Evolutionary conservation across 2,888 invertebrate genomes (phyloP).

Genomic region (Mesoligia furuncula): DNA sequence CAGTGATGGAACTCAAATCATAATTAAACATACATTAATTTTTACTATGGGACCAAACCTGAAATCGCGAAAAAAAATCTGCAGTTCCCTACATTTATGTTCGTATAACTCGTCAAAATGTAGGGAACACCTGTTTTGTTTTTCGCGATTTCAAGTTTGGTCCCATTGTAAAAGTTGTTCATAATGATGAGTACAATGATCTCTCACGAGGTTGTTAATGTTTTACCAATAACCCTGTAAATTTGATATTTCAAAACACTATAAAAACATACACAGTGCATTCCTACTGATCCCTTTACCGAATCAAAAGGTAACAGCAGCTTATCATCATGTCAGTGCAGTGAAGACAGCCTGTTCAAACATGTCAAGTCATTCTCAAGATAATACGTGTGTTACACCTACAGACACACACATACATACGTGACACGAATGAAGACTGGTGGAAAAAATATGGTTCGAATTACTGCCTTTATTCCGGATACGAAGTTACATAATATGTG

Average conservation of each 20-base stretch:
- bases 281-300: neutral
- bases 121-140: too few relatives aligned
- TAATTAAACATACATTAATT: too few relatives aligned
- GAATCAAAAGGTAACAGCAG: neutral
- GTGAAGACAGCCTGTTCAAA: conserved; percentile 44
- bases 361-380: conserved; percentile 50
- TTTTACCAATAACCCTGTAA: too few relatives aligned
- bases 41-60: too few relatives aligned
- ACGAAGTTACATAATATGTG: neutral
- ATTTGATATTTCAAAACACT: neutral
- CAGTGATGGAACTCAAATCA: too few relatives aligned
- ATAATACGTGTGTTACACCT: neutral
- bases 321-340: conserved; percentile 36
- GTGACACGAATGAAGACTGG: neutral
- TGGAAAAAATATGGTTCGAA: conserved; percentile 16
- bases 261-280: neutral
- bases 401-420: neutral
- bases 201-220: too few relatives aligned
- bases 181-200: too few relatives aligned
- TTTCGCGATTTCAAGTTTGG: too few relatives aligned
- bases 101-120: too few relatives aligned
- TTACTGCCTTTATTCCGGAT: neutral
- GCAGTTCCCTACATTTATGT: too few relatives aligned
- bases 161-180: too few relatives aligned
- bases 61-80: too few relatives aligned